phyloP scores from a whole-genome alignment of 92 coral and sea anemone genomes.

The Anthopleura xanthogrammica region DNA sequence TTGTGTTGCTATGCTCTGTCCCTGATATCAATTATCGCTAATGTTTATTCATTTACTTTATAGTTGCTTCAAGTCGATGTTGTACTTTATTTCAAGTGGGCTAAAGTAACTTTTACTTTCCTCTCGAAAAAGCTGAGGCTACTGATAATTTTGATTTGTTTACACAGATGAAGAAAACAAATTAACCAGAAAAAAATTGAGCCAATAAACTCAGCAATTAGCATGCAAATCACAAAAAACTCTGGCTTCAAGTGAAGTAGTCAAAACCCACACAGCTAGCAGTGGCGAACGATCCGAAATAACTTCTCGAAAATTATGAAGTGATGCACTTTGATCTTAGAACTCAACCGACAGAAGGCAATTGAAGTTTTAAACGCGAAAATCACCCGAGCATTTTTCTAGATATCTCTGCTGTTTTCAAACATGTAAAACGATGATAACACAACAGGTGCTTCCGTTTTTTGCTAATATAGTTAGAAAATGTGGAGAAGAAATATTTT shows the following conservation, averaged over 20 bases:
- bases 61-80: background rate
- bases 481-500: background rate
- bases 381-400: background rate
- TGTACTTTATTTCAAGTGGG: background rate
- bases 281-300: background rate
- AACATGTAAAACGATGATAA: too few species aligned
- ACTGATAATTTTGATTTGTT: background rate
- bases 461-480: too few species aligned
- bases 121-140: background rate
- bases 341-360: background rate
- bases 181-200: background rate
- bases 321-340: background rate
- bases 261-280: background rate
- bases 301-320: background rate
- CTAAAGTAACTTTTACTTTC: background rate
- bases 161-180: conserved; percentile 9
- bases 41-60: background rate
- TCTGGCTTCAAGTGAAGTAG: background rate
- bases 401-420: too few species aligned
- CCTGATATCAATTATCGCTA: background rate
- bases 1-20: background rate
- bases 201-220: background rate
- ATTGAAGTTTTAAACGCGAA: background rate
- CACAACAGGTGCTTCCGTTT: background rate
- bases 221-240: background rate